Percentiles rank a stretch among this genome's conserved stretches.
Conservation (phyloP, 2,113 vertebrate species). For the Cochlearius cochlearius region DNA sequence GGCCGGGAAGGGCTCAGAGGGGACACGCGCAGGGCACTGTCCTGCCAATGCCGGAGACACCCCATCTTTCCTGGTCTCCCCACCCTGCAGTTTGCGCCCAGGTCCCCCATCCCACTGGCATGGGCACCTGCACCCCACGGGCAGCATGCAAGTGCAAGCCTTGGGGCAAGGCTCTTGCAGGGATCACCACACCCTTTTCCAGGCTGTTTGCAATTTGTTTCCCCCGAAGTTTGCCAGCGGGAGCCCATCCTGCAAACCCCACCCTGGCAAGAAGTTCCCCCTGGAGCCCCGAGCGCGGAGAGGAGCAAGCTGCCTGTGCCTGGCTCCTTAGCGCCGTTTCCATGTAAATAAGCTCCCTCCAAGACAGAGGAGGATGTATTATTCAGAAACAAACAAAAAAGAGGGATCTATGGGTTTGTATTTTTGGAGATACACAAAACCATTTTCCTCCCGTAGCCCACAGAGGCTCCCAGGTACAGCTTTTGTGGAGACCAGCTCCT, state of each 20-base stretch:
- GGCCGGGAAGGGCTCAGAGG: not conserved
- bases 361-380: not conserved
- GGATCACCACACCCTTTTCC: not conserved
- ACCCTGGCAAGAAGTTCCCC: not conserved
- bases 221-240: not conserved
- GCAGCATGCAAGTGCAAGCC: not conserved
- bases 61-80: not conserved
- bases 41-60: not conserved
- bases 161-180: not conserved
- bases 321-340: not conserved
- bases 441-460: accelerated
- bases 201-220: not conserved
- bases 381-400: not conserved
- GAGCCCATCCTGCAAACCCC: not conserved
- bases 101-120: too few species aligned
- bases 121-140: not conserved
- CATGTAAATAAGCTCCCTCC: not conserved
- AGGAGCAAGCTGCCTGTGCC: not conserved
- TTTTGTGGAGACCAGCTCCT: not conserved
- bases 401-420: not conserved
- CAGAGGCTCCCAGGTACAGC: not conserved
- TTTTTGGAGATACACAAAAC: not conserved
- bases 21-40: accelerated
- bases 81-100: not conserved
- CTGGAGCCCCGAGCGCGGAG: accelerated